Evolutionary conservation across 2,888 invertebrate genomes (phyloP).

Genomic region (Hydroisotoma schaefferi): DNA sequence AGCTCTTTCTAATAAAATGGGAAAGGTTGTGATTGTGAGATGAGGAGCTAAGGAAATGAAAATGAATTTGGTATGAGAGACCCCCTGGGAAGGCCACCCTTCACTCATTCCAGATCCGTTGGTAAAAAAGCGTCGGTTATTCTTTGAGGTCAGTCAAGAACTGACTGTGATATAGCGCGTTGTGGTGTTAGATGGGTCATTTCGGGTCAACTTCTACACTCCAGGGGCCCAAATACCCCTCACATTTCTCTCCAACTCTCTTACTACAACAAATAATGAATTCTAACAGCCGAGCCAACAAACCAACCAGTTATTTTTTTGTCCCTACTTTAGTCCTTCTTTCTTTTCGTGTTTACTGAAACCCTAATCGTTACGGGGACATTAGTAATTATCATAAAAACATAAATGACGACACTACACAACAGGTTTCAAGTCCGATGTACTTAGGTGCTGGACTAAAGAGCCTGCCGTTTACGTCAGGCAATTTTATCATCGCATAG

Average conservation of each 20-base stretch:
- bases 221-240: constrained; percentile 29
- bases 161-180: constrained; percentile 47
- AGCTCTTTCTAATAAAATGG: too few relatives aligned
- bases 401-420: too few relatives aligned
- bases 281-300: too few relatives aligned
- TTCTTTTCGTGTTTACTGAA: too few relatives aligned
- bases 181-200: constrained; percentile 43
- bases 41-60: constrained; percentile 19
- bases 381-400: too few relatives aligned
- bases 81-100: constrained; percentile 45
- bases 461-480: too few relatives aligned
- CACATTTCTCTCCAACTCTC: not conserved
- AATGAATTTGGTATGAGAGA: constrained; percentile 39
- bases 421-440: too few relatives aligned
- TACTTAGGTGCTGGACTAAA: too few relatives aligned
- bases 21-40: constrained; percentile 4
- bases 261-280: constrained; percentile 2
- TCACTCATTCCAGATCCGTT: constrained; percentile 43
- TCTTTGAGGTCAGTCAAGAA: constrained; percentile 47
- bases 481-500: too few relatives aligned
- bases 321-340: too few relatives aligned
- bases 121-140: constrained; percentile 44
- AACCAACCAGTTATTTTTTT: too few relatives aligned
- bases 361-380: too few relatives aligned
- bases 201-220: constrained; percentile 41